Evolutionary conservation across 2,797 vertebrate genomes (phyloP), one percentile per base, ranked within the genome.

Genomic region (Eutrigla gurnardus): DNA sequence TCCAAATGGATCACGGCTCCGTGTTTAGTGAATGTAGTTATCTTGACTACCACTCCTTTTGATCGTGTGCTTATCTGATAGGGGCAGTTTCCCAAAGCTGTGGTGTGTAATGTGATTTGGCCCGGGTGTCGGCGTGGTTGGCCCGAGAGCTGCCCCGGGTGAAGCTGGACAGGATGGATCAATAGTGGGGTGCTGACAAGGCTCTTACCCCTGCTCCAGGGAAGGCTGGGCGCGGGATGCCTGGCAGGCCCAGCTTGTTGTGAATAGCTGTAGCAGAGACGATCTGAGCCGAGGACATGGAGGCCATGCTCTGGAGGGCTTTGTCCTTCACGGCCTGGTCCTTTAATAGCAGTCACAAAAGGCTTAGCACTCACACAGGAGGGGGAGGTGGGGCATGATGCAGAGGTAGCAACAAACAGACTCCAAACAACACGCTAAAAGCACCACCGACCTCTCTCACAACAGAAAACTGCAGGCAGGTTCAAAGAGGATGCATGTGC

Each of bases 261-360:
- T 99, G 98, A 93, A 99, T 99, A 90, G 98, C 97, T 32, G 98
- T 99, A 90, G 98, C 98, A 12, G 98, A 99, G 91, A 99, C 98
- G 85, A 99, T 99, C 96, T 99, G 98, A 90, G 98, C 98, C 35
- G 98, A 99, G 72, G 98, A 99, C 98, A 99, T 99, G 94, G 98
- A 98, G 85, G 98, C 98, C 98, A 99, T 99, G 95, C 98, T 99
- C 94, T 99, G 98, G 88, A 99, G 96, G 90, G 98, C 98, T 96
- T 99, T 99, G 95, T 99, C 98, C 96, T 99, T 99, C 90, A 98
- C 97, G 50, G 97, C 97, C 94, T 99, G 98, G 97, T 99, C 98
- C 98, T 99, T 97, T 93, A 97, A 96, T 81, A 95, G 95, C 94
- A 96, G 93, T 96, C 94, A 97, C 40, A 95, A 93, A 93, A 93